These are phyloP conservation scores for Chrysolina haemoptera DNA, from an alignment of 2,888 invertebrate genomes.

Conservation along the genomic window DNA sequence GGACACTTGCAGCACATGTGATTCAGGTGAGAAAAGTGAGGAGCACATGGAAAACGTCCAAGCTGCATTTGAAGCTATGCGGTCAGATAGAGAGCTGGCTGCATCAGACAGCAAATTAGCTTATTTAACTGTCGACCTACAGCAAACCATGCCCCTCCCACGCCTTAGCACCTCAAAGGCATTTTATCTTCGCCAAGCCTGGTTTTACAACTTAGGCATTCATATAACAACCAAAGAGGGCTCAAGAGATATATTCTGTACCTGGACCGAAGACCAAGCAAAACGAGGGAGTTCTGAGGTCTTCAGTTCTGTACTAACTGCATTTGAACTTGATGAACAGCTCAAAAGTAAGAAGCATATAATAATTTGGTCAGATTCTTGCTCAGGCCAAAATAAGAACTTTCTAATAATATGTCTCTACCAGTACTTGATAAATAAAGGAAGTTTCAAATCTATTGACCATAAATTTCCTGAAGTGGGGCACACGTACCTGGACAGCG, in stretches of 20 bases:
- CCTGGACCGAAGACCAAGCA: slow-evolving; percentile 56
- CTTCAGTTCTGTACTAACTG: slow-evolving; percentile 6
- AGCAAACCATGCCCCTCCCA: slow-evolving; percentile 52
- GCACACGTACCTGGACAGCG: not conserved
- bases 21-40: slow-evolving; percentile 19
- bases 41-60: slow-evolving; percentile 35
- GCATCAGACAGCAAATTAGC: slow-evolving; percentile 2
- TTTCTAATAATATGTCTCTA: slow-evolving; percentile 13
- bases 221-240: slow-evolving; percentile 35
- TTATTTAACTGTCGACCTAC: slow-evolving; percentile 51
- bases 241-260: slow-evolving; percentile 32
- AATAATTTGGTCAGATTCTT: slow-evolving; percentile 13
- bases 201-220: slow-evolving; percentile 52
- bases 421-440: not conserved
- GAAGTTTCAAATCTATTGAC: slow-evolving; percentile 2
- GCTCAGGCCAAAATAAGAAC: slow-evolving; percentile 16
- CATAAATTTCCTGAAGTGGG: too few species aligned
- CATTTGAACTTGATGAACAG: slow-evolving; percentile 12
- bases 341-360: slow-evolving; percentile 5
- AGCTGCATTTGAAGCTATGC: slow-evolving; percentile 37
- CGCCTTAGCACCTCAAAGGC: too few species aligned
- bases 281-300: slow-evolving; percentile 25
- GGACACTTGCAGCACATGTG: slow-evolving; percentile 31
- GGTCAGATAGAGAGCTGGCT: slow-evolving; percentile 28
- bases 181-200: slow-evolving; percentile 52